Conservation (phyloP, 2,797 vertebrate species). For the Heteromormyrus szaboi region DNA sequence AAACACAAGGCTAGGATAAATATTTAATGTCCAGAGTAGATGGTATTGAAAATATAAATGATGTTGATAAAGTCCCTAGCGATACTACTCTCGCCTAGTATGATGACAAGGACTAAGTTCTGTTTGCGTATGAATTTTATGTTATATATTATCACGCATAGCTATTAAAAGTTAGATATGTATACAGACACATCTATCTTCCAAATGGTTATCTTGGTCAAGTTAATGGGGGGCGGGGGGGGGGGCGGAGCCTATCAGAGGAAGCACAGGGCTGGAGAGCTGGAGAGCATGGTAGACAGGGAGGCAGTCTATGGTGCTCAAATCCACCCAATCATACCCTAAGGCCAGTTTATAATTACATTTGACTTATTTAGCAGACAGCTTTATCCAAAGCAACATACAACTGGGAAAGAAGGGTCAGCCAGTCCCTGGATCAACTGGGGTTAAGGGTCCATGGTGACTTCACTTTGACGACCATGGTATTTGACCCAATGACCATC, state of each 20-base stretch:
- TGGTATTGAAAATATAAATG: slow-evolving; percentile 18
- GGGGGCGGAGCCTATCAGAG: neutral
- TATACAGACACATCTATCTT: neutral
- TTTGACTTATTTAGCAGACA: neutral
- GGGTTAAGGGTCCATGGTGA: neutral
- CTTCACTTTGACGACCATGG: neutral
- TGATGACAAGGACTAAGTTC: neutral
- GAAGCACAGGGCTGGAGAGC: neutral
- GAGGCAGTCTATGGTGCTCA: neutral
- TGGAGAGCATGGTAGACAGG: neutral
- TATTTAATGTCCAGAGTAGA: slow-evolving; percentile 24
- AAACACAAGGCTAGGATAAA: slow-evolving; percentile 19
- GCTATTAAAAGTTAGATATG: neutral
- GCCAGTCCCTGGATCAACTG: neutral
- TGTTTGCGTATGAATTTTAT: neutral
- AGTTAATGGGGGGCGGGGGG: neutral
- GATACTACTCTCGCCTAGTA: neutral
- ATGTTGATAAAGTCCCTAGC: slow-evolving; percentile 16
- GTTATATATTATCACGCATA: neutral
- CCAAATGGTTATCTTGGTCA: neutral
- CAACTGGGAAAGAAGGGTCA: neutral
- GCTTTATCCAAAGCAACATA: neutral
- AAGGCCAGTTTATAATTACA: neutral
- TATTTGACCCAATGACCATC: neutral
- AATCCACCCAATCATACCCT: neutral